Evolutionary conservation across 2,888 invertebrate genomes (phyloP).

Genomic region (Lobophora halterata): DNA sequence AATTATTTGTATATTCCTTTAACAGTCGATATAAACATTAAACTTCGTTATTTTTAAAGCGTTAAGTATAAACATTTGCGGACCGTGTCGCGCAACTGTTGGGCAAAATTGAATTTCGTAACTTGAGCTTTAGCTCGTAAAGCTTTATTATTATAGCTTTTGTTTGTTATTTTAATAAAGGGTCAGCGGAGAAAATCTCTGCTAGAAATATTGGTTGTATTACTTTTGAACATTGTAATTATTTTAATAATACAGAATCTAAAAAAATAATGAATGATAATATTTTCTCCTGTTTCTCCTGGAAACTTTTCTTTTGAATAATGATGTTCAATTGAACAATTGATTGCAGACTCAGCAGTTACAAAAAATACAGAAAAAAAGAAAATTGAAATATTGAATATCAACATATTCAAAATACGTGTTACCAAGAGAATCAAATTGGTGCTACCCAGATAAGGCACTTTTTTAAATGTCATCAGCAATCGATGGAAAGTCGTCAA

Average conservation of each 20-base stretch:
- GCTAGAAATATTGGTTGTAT: slow-evolving; percentile 4
- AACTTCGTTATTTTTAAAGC: slow-evolving; percentile 53
- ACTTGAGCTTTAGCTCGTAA: slow-evolving; percentile 44
- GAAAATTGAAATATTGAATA: no score
- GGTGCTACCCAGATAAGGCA: no score
- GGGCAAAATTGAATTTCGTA: slow-evolving; percentile 64
- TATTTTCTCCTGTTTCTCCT: no score
- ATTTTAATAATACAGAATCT: no score
- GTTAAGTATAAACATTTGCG: slow-evolving; percentile 47
- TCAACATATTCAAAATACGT: no score
- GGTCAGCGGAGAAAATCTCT: slow-evolving; percentile 25
- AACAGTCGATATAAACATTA: slow-evolving; percentile 44
- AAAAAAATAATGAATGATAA: no score
- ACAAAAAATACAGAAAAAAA: no score
- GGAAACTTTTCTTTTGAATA: no score
- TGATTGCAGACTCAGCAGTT: no score
- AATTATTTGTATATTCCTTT: slow-evolving; percentile 36
- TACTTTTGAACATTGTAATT: no score
- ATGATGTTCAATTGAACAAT: no score
- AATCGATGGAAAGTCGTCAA: slow-evolving; percentile 8
- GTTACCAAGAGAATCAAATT: no score
- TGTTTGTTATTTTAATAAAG: slow-evolving; percentile 48
- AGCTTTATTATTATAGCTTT: slow-evolving; percentile 50
- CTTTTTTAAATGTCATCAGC: background rate
- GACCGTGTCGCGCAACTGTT: slow-evolving; percentile 42